Conservation (phyloP, 2,888 invertebrate species). For the Cataglyphis cursor region DNA sequence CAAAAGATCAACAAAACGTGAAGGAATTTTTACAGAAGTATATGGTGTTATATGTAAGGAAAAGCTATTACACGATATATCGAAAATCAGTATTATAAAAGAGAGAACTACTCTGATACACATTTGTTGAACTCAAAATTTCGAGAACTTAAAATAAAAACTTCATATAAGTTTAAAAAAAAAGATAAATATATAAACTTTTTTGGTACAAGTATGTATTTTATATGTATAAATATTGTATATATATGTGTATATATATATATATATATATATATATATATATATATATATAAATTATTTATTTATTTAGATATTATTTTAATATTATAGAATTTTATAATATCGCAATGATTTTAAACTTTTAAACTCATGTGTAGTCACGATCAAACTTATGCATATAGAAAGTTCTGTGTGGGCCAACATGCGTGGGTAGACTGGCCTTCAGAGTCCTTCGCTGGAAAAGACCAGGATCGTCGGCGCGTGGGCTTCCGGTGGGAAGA, state of each 20-base stretch:
- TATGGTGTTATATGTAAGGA: conserved; percentile 5
- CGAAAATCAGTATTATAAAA: background rate
- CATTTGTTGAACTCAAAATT: background rate
- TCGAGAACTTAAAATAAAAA: background rate
- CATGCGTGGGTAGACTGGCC: conserved; percentile 78
- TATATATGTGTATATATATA: too few relatives aligned
- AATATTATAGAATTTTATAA: conserved; percentile 20
- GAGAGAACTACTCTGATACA: background rate
- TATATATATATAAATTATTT: too few relatives aligned
- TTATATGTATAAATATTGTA: too few relatives aligned
- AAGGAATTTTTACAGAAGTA: conserved; percentile 36
- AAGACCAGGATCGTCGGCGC: conserved; percentile 70
- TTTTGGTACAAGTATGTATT: too few relatives aligned
- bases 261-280: too few relatives aligned
- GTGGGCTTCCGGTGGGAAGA: conserved; percentile 79
- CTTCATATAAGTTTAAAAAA: background rate
- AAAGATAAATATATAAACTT: background rate
- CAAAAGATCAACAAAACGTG: conserved; percentile 56
- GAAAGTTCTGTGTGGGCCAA: conserved; percentile 73
- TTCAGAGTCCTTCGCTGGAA: conserved; percentile 81
- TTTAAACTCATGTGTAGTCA: background rate
- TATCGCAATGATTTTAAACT: conserved; percentile 38
- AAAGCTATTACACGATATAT: conserved; percentile 9
- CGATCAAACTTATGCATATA: conserved; percentile 33
- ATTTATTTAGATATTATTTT: background rate